Percentiles rank a stretch among this genome's conserved stretches.
Conservation (phyloP, 2,888 invertebrate genomes). For the Gisinianus flammeolus region DNA sequence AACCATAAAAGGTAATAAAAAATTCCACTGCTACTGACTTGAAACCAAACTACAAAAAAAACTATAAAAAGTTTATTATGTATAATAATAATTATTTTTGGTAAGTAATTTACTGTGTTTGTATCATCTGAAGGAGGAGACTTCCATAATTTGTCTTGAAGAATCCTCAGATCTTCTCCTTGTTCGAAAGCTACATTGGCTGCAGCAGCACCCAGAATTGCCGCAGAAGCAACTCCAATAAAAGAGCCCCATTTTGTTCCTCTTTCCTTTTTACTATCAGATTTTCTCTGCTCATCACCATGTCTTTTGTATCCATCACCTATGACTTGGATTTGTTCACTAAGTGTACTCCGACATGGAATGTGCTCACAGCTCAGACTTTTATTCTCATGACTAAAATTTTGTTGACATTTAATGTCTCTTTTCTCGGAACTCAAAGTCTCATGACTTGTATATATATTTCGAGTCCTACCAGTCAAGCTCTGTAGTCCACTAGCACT, state of each 20-base stretch:
- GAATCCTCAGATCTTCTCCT: slow-evolving; percentile 1
- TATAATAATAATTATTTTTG: neutral
- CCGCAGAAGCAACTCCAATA: neutral
- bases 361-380: slow-evolving; percentile 1
- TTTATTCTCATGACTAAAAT: slow-evolving; percentile 5
- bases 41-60: neutral
- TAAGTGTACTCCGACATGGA: neutral
- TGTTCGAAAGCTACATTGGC: neutral
- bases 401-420: neutral
- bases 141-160: neutral
- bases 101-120: neutral
- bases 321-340: slow-evolving; percentile 9
- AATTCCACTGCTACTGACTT: neutral
- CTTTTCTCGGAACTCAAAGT: neutral
- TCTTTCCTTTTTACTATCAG: neutral
- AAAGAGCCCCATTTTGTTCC: neutral
- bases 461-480: neutral
- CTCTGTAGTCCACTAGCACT: neutral
- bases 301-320: neutral
- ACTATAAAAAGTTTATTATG: neutral
- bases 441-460: neutral
- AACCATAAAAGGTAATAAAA: neutral
- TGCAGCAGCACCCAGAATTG: neutral
- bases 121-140: neutral
- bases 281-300: neutral